Evolutionary conservation across 1,140 invertebrate genomes (phyloP), one percentile per base, ranked within the genome.

Genomic region (Phenacoccus solenopsis): DNA sequence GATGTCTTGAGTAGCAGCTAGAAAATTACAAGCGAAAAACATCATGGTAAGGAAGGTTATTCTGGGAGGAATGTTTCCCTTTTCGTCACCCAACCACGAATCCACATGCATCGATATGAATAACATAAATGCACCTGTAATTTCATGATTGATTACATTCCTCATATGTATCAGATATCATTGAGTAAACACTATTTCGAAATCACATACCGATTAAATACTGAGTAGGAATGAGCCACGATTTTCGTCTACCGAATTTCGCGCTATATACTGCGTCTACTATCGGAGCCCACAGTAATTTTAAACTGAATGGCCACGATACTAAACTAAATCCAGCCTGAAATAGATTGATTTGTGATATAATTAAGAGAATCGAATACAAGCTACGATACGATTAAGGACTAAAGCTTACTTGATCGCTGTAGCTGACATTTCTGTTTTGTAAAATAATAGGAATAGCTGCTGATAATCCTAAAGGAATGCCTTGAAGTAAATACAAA

Each of bases 271-370:
- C 76, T 0, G 94, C 90, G 80, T 99, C 98, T 1, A 99, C 95
- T 75, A 99, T 85, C 1, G 97, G 97, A 2, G 97, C 98, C 98
- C 97, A 99, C 57, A 99, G 77, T 27, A 99, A 79, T 81, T 99
- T 99, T 20, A 99, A 81, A 79, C 93, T 95, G 77, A 98, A 99
- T 1, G 98, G 98, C 97, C 97, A 99, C 74, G 88, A 88, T 0
- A 94, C 94, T 77, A 99, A 96, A 81, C 94, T 98, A 78, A 99
- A 99, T 77, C 96, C 87, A n/a, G 97, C 97, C 87, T 99, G 87
- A 76, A 74, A 73, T 7, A 71, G 35, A n/a, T n/a, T n/a, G n/a
- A n/a, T n/a, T n/a, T 12, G n/a, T 12, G n/a, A 38, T 38, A n/a
- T 10, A 12, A 16, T 22, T 22, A 22, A 16, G 21, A 13, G 21